A percentile compares a stretch with the other conserved stretches of the same genome.
These are phyloP conservation scores for Danio tinwini DNA, from an alignment of 2,797 vertebrate genomes.

Conservation along the genomic window DNA sequence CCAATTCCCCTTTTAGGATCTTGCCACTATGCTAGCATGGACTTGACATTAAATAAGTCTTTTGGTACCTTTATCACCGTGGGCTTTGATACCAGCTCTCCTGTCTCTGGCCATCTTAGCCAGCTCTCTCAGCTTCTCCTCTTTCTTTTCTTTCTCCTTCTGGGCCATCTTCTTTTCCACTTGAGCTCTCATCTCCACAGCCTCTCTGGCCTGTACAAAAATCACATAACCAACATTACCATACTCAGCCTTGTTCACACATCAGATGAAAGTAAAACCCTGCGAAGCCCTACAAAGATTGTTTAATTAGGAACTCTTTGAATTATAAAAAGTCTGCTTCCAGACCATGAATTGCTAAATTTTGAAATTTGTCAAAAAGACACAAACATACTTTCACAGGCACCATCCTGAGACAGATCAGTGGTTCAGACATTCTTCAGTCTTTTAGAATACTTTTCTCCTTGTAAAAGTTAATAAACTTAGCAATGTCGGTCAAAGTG, in stretches of 20 bases:
- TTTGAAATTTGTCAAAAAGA: background rate
- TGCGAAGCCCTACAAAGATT: background rate
- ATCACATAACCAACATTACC: slow-evolving; percentile 8
- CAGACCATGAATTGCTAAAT: background rate
- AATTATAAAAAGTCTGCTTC: background rate
- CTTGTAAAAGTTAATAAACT: background rate
- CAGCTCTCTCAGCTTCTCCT: slow-evolving; percentile 95
- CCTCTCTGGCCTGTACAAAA: slow-evolving; percentile 88
- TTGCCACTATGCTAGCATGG: no score
- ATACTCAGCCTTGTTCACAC: background rate
- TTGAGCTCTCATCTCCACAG: slow-evolving; percentile 99
- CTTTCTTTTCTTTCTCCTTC: slow-evolving; percentile 98
- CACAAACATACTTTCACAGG: background rate
- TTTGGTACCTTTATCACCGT: slow-evolving; percentile 90
- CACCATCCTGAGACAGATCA: no score
- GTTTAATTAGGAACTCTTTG: background rate
- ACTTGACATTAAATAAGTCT: background rate
- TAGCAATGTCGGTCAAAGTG: background rate
- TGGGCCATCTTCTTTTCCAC: slow-evolving; percentile 99
- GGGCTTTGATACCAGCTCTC: slow-evolving; percentile 98
- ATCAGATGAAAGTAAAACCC: background rate
- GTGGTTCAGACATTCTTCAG: no score
- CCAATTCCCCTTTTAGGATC: background rate
- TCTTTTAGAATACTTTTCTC: no score
- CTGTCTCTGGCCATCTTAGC: slow-evolving; percentile 94